phyloP scores from a whole-genome alignment of 2,888 invertebrate species.

The Spilarctia lutea region DNA sequence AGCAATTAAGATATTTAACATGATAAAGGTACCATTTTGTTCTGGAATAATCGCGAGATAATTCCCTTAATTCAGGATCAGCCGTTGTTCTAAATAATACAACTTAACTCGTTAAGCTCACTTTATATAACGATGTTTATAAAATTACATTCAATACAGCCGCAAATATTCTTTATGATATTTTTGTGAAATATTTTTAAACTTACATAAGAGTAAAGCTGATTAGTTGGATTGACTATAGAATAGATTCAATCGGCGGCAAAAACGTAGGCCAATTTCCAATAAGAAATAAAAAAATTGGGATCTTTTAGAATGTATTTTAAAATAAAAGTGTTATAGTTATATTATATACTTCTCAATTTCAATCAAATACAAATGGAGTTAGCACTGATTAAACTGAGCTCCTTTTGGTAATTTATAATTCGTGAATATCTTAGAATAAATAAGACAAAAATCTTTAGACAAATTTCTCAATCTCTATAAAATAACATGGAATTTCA shows the following conservation, averaged over 20 bases:
- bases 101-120: not conserved
- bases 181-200: not conserved
- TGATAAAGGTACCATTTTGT: not conserved
- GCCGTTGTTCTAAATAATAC: not conserved
- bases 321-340: too few species aligned
- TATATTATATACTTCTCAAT: too few species aligned
- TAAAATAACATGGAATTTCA: too few species aligned
- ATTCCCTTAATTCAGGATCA: not conserved
- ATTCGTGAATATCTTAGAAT: not conserved
- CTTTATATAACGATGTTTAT: not conserved
- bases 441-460: not conserved
- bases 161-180: not conserved
- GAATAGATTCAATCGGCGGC: too few species aligned
- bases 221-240: too few species aligned
- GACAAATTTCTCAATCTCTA: too few species aligned
- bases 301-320: too few species aligned
- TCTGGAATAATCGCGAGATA: not conserved
- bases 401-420: not conserved
- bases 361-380: too few species aligned
- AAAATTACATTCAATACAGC: not conserved
- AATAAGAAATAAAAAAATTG: too few species aligned
- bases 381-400: not conserved
- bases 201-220: too few species aligned
- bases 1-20: not conserved
- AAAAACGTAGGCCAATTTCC: too few species aligned